Conservation (phyloP, 2,113 vertebrate species). For the Phalacrocorax carbo region DNA sequence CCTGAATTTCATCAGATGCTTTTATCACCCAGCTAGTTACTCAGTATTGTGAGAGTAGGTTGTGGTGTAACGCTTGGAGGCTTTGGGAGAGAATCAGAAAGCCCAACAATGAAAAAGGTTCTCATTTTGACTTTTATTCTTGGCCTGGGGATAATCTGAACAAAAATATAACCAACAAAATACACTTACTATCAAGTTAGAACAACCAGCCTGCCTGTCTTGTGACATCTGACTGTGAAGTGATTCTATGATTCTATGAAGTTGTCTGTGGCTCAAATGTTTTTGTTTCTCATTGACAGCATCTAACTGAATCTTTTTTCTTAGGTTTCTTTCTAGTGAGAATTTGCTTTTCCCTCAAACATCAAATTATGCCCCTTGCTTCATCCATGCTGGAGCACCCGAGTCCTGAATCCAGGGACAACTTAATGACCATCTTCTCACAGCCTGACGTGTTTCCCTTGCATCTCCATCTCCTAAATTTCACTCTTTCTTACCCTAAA, state of each 20-base stretch:
- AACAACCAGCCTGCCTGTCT: neutral
- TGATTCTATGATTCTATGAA: neutral
- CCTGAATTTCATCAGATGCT: slow-evolving; percentile 29
- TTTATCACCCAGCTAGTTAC: slow-evolving; percentile 36
- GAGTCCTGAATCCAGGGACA: neutral
- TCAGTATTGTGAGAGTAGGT: neutral
- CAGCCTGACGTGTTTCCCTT: neutral
- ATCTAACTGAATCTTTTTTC: neutral
- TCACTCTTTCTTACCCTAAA: neutral
- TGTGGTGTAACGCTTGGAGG: neutral
- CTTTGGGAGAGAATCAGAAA: neutral
- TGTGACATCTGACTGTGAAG: neutral
- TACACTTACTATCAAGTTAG: neutral
- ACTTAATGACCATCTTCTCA: neutral
- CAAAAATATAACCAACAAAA: slow-evolving; percentile 18
- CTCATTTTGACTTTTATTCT: slow-evolving; percentile 27
- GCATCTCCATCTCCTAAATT: neutral
- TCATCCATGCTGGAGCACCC: neutral
- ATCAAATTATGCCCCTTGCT: neutral
- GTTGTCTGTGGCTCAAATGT: neutral
- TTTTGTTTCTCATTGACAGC: neutral
- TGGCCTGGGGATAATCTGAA: slow-evolving; percentile 10
- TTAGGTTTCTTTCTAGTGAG: neutral
- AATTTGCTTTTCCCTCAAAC: neutral
- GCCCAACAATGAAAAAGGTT: neutral